A percentile compares a stretch with the other conserved stretches of the same genome.
These are phyloP conservation scores for Eptesicus fuscus DNA, from an alignment of 2,113 vertebrate genomes.

Conservation along the genomic window DNA sequence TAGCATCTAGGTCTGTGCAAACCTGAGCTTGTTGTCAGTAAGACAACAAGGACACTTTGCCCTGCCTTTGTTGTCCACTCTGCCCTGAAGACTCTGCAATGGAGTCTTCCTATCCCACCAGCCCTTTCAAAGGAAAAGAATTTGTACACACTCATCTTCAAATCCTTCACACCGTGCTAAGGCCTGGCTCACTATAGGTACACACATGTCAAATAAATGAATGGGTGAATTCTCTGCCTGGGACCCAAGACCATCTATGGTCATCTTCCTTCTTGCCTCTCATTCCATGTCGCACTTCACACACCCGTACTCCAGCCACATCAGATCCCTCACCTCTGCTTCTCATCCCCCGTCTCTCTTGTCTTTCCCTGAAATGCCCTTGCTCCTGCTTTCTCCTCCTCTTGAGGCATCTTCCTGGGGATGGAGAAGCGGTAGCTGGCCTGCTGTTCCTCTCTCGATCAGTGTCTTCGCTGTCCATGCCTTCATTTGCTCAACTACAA, in stretches of 20 bases:
- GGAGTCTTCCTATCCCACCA: not conserved
- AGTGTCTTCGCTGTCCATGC: not conserved
- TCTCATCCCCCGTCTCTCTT: not conserved
- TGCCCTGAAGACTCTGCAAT: not conserved
- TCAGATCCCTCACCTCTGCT: not conserved
- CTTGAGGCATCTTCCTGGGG: not conserved
- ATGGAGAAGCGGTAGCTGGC: not conserved
- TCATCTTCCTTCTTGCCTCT: not conserved
- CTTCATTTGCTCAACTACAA: not conserved
- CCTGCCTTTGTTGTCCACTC: not conserved
- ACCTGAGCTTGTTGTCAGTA: not conserved
- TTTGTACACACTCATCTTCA: not conserved
- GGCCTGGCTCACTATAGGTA: not conserved
- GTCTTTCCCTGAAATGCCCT: not conserved
- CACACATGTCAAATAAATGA: not conserved
- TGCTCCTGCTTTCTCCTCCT: not conserved
- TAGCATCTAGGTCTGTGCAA: not conserved
- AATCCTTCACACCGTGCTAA: not conserved
- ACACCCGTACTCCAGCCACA: not conserved
- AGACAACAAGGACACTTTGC: not conserved
- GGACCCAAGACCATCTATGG: not conserved
- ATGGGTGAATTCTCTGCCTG: not conserved
- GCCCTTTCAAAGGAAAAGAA: not conserved
- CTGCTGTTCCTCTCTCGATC: not conserved
- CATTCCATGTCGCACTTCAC: not conserved